These are phyloP conservation scores for Parus major DNA, from an alignment of 2,113 vertebrate genomes.

Conservation along the genomic window DNA sequence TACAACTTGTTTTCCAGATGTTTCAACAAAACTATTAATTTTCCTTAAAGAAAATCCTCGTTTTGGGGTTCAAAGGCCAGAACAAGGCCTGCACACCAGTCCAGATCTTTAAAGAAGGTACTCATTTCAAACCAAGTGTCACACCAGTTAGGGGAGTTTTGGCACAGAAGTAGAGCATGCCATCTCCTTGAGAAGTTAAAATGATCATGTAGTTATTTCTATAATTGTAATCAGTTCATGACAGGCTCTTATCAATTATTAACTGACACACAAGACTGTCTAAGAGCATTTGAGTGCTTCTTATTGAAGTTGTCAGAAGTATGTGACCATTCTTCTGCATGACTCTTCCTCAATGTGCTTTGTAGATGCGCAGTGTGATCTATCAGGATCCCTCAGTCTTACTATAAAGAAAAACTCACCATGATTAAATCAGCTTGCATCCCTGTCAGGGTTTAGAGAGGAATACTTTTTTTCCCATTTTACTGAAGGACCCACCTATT, in stretches of 20 bases:
- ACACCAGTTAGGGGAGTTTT: not conserved
- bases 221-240: not conserved
- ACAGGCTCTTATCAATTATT: not conserved
- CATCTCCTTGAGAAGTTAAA: not conserved
- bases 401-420: not conserved
- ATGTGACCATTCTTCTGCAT: not conserved
- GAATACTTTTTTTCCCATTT: not conserved
- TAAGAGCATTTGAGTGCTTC: not conserved
- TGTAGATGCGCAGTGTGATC: rapidly evolving
- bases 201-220: not conserved
- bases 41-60: not conserved
- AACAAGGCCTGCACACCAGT: not conserved
- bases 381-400: not conserved
- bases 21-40: not conserved
- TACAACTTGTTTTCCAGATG: not conserved
- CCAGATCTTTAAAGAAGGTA: not conserved
- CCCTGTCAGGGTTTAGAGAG: not conserved
- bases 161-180: not conserved
- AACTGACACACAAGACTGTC: not conserved
- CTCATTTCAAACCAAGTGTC: not conserved
- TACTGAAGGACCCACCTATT: not conserved
- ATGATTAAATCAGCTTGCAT: not conserved
- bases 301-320: not conserved
- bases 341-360: rapidly evolving
- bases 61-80: not conserved